Percentiles rank a stretch among this genome's conserved stretches.
Conservation (phyloP, 2,797 vertebrate species). For the Prionace glauca region DNA sequence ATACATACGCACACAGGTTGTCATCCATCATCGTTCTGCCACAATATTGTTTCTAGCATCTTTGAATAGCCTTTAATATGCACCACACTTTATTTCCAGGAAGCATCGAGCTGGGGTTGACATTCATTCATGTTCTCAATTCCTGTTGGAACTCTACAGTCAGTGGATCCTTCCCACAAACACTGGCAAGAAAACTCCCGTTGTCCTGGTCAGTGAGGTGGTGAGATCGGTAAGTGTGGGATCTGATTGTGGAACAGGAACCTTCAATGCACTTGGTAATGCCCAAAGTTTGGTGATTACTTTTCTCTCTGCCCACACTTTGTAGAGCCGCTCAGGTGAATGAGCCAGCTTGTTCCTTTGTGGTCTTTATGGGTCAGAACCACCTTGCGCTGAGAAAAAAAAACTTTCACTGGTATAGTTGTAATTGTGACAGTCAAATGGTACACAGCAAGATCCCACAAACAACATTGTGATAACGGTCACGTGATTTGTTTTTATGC, state of each 20-base stretch:
- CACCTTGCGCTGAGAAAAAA: not conserved
- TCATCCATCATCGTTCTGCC: not conserved
- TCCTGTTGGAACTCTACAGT: slow-evolving; percentile 89
- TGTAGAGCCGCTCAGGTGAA: not conserved
- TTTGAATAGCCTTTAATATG: not conserved
- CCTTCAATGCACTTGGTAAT: not conserved
- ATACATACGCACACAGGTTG: not conserved
- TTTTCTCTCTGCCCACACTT: not conserved
- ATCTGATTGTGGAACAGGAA: not conserved
- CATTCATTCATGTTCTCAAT: slow-evolving; percentile 97
- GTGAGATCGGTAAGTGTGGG: slow-evolving; percentile 84
- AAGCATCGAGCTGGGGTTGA: slow-evolving; percentile 95
- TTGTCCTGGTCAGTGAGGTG: slow-evolving; percentile 87
- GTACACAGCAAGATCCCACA: not conserved
- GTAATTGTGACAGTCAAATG: not conserved
- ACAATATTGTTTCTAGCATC: not conserved
- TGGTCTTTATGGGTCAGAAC: not conserved
- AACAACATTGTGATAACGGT: not conserved
- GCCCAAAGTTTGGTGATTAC: not conserved
- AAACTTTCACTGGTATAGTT: not conserved
- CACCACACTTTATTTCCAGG: slow-evolving; percentile 54
- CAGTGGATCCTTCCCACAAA: slow-evolving; percentile 89
- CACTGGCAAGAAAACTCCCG: slow-evolving; percentile 76
- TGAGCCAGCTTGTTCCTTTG: not conserved
- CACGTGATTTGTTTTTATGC: not conserved